Evolutionary conservation across 92 coral and sea anemone species (phyloP), one percentile per base, ranked within the genome.

Genomic region (Heliopora coerulea): DNA sequence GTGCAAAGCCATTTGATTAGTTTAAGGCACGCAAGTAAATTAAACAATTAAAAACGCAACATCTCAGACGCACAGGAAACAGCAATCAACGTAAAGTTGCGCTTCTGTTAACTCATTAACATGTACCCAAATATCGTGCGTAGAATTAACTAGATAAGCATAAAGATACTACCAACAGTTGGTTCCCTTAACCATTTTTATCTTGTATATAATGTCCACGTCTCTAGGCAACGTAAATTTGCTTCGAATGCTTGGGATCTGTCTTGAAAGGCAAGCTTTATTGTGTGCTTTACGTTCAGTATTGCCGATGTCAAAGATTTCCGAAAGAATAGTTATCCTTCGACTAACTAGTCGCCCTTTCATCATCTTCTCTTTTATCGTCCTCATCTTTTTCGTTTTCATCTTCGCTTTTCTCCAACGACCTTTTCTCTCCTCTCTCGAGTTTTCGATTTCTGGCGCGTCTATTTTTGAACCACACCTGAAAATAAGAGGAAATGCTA

Each of bases 401-500:
- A 1, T 67, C 74, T 5, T 44, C 48, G 28, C 48, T 40, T 37
- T 63, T 67, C 44, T 65, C 72, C 33, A 35, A 49, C 40, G 41
- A 26, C 3, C 48, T 48, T 12, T 46, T 46, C 34, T 17, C 56
- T 4, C 54, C 72, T 30, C 39, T 67, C 54, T 44, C 25, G 2
- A 49, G 15, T 33, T 49, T 67, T 1, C 74, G 56, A 26, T 54
- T 19, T 44, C 59, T 67, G 25, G 74, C 74, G 1, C 74, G 35
- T 67, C 59, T 67, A n/a, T 67, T 67, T 30, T 67, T 67, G 59
- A 67, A 67, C 74, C 74, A 67, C 19, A 67, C 74, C 74, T 67
- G 63, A 21, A 58, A 58, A 58, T 25, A 33, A 58, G 15, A 58
- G 32, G 52, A 46, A 46, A 46, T 15, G 52, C 42, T 12, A 3